Evolutionary conservation across 2,888 invertebrate genomes (phyloP), one percentile per base, ranked within the genome.

Genomic region (Tinea semifulvella): DNA sequence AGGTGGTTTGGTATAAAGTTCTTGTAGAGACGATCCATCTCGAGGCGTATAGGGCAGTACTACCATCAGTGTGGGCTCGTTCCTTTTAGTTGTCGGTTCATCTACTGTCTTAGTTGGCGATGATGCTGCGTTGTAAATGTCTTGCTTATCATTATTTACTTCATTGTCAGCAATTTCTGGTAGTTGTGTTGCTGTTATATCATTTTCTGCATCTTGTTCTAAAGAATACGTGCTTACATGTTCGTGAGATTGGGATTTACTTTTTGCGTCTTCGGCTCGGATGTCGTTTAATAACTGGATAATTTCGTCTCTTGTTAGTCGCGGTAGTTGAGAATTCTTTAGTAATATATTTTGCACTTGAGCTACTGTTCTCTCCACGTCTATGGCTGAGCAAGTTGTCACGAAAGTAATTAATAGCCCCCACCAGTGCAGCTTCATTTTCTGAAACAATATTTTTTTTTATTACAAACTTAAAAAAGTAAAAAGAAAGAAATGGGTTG

Each of bases 251-350:
- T 11, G 45, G n/a, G 55, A 47, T 44, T 55, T 57, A 42, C 53
- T 63, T 47, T 65, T 75, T 4, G 72, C 64, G 53, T 85, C 85
- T 56, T 80, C 76, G 46, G 76, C 70, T 47, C 84, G 83, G 43
- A 90, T 87, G 52, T 90, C 89, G 50, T 86, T 84, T 3, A 90
- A 63, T 13, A 90, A 77, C 49, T 85, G 83, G 18, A 90, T 63
- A 48, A 90, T 89, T 58, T 90, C 87, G 6, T 84, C 83, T 54
- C 88, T 71, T 0, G 84, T 82, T 18, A 90, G 63, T 48, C 86
- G 74, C 1, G 90, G 90, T 40, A 90, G 61, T n/a, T 74, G 72
- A 2, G 85, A 72, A 60, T 89, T 85, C 3, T 79, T 65, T 54
- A 82, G 74, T 6, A 90, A 68, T 53, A 89, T 82, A 25, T 63